These are phyloP conservation scores for Zootoca vivipara DNA, from an alignment of 2,113 vertebrate species.

Conservation along the genomic window DNA sequence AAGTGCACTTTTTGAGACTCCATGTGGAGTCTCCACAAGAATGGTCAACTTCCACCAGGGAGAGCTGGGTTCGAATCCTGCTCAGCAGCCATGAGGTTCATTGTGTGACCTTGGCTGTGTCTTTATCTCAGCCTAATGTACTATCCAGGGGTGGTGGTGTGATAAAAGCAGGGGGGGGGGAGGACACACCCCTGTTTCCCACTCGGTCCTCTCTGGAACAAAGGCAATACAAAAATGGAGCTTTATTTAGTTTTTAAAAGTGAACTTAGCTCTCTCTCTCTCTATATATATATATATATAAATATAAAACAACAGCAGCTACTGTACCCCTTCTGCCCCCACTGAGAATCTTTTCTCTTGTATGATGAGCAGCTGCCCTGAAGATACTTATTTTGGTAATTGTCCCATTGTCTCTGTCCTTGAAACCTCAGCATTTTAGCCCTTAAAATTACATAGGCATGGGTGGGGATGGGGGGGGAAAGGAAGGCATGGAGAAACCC, in stretches of 20 bases:
- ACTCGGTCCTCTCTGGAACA: neutral
- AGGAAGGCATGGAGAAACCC: neutral
- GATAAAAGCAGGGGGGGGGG: neutral
- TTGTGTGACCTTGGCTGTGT: neutral
- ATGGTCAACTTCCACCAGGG: neutral
- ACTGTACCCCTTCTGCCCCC: neutral
- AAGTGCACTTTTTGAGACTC: neutral
- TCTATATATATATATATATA: too few relatives aligned
- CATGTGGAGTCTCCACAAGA: neutral
- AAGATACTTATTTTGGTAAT: neutral
- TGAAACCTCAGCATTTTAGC: neutral
- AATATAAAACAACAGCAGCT: too few relatives aligned
- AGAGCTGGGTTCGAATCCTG: neutral
- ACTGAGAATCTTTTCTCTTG: neutral
- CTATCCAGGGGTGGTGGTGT: neutral
- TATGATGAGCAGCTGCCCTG: neutral
- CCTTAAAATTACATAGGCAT: neutral
- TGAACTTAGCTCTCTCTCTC: too few relatives aligned
- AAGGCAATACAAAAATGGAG: too few relatives aligned
- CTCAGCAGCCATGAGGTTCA: neutral
- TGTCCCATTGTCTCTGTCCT: neutral
- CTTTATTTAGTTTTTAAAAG: neutral
- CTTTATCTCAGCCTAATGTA: neutral
- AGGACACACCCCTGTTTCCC: neutral
- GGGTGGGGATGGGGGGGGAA: accelerated